Conservation (phyloP, 2,888 invertebrate species). For the Boloria selene region DNA sequence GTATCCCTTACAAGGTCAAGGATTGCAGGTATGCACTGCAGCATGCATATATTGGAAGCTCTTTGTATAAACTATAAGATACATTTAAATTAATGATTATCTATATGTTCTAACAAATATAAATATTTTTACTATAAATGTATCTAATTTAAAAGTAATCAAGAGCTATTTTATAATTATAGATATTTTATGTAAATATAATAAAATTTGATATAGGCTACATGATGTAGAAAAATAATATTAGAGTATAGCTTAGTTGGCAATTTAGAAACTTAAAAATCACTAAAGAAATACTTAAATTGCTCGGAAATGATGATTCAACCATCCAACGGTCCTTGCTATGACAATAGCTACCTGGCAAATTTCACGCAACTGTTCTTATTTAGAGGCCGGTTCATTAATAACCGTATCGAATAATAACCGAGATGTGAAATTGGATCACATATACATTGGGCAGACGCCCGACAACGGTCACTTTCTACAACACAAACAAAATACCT, state of each 20-base stretch:
- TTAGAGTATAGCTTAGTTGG: conserved; percentile 35
- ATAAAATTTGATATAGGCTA: no score
- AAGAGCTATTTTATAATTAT: background rate
- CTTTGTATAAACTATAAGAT: background rate
- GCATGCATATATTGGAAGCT: conserved; percentile 19
- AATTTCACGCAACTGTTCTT: conserved; percentile 63
- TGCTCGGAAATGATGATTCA: conserved; percentile 53
- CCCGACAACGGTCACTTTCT: conserved; percentile 78
- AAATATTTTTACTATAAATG: no score
- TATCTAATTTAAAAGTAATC: background rate
- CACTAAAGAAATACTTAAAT: conserved; percentile 44
- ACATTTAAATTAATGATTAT: no score
- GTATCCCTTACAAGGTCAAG: conserved; percentile 54
- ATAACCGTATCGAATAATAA: conserved; percentile 62
- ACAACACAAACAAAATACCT: conserved; percentile 73
- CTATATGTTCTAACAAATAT: no score
- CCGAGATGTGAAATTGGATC: conserved; percentile 72
- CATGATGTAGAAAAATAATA: conserved; percentile 7
- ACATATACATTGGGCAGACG: conserved; percentile 58
- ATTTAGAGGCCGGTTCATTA: conserved; percentile 66
- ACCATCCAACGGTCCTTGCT: conserved; percentile 49
- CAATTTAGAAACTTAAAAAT: conserved; percentile 20
- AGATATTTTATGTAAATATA: no score
- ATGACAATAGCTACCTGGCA: conserved; percentile 53
- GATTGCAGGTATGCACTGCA: conserved; percentile 41